Conservation (phyloP, 2,888 invertebrate species). For the Hirtodrosophila cameraria region DNA sequence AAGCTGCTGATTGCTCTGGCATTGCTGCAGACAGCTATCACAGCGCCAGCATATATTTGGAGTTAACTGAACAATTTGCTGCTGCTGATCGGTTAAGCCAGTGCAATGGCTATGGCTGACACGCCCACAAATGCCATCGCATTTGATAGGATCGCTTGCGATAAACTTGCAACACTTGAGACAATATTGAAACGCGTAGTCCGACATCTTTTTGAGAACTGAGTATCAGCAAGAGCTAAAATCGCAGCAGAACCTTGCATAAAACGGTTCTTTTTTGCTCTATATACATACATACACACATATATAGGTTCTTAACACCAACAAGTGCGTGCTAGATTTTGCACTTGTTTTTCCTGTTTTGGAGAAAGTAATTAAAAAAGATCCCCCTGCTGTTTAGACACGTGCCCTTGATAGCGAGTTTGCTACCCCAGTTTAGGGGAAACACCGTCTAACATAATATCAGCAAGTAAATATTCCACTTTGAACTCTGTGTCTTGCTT, state of each 20-base stretch:
- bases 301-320: conserved; percentile 1
- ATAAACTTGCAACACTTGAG: conserved; percentile 38
- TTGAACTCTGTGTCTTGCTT: background rate
- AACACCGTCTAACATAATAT: conserved; percentile 7
- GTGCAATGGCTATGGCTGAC: conserved; percentile 40
- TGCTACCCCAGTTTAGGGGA: conserved; percentile 9
- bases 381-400: conserved; percentile 23
- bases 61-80: conserved; percentile 16
- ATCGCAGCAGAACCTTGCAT: conserved; percentile 7
- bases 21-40: conserved; percentile 30
- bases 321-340: conserved; percentile 17
- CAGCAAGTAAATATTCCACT: background rate
- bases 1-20: background rate
- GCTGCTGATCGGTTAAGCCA: conserved; percentile 28
- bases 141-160: conserved; percentile 22
- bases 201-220: conserved; percentile 57
- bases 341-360: conserved; percentile 13
- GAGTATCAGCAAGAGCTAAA: conserved; percentile 29
- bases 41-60: conserved; percentile 54
- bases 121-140: conserved; percentile 39
- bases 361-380: conserved; percentile 29
- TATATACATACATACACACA: background rate
- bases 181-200: conserved; percentile 42
- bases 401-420: conserved; percentile 6
- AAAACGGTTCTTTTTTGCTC: conserved; percentile 49